Base-by-base conservation (phyloP, 30 jellyfish, hydroid and myxozoan species). In the Sanderia malayensis region DNA sequence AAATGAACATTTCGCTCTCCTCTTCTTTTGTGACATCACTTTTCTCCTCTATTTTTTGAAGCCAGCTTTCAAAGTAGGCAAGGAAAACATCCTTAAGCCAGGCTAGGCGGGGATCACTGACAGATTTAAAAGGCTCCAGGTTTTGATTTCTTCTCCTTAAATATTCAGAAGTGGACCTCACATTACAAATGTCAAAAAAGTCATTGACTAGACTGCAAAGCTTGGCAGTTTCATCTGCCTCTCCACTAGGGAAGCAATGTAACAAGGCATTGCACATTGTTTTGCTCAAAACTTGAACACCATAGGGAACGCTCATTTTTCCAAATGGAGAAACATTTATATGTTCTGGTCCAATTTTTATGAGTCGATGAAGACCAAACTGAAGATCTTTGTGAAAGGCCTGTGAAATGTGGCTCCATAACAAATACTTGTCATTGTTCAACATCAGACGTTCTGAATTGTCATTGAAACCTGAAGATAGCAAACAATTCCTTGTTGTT, bases 291-390 rank as follows among this genome's bases (percentile, higher is more conserved):
- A 58, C 69, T 59, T 80, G 93, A 9, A 61, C 72, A 31, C 79
- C 93, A 20, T 26, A 70, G n/a, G 52, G 17, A 11, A 80, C 93
- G 37, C 79, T 80, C 93, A 80, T 80, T 41, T 59, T 70, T 8
- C 81, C 58, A 30, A 44, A 73, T 18, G 86, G 49, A n/a, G 62
- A 23, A 17, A 53, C 65, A 15, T 41, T 28, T 26, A 76, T 31
- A 28, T 60, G 88, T 10, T 73, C 78, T 11, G 44, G 15, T 4
- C 71, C 49, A 23, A 77, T 25, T 55, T 74, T 74, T 20, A 33
- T 52, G 17, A 53, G 22, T 9, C 45, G 44, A 31, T 80, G 79
- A 19, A 67, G 70, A 33, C 93, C 93, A 23, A 21, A 26, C 44
- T 67, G 85, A 25, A 55, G 44, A 69, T 80, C 93, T 45, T 80